Conservation (phyloP, 2,888 invertebrate species). For the Lasioglossum lativentre region DNA sequence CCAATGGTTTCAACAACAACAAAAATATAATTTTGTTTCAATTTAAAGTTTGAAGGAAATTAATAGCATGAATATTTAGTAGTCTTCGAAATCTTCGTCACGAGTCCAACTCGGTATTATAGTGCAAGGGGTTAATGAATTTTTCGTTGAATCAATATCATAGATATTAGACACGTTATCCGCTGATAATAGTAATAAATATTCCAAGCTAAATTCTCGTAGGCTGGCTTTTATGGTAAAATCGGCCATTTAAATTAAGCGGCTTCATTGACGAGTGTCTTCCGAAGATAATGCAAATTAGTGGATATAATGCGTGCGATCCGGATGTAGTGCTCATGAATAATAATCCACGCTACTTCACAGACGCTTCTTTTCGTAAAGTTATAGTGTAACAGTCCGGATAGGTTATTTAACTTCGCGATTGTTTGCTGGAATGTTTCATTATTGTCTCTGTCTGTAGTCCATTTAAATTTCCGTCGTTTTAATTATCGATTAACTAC, state of each 20-base stretch:
- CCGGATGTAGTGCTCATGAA: slow-evolving; percentile 72
- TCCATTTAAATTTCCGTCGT: background rate
- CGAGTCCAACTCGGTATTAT: no score
- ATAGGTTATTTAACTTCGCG: slow-evolving; percentile 5
- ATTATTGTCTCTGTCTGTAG: background rate
- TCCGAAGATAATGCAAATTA: slow-evolving; percentile 56
- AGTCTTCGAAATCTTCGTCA: no score
- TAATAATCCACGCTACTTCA: slow-evolving; percentile 66
- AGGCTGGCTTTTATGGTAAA: slow-evolving; percentile 4
- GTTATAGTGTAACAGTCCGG: slow-evolving; percentile 27
- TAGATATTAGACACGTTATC: background rate
- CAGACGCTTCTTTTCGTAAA: slow-evolving; percentile 22
- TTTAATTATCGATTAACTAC: background rate
- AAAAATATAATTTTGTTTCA: no score
- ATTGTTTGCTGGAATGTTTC: background rate
- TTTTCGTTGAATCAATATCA: background rate
- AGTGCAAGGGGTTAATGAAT: no score
- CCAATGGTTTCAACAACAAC: no score
- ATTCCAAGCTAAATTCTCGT: background rate
- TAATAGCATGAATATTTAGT: no score
- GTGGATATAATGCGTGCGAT: slow-evolving; percentile 50
- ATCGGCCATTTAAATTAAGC: slow-evolving; percentile 38
- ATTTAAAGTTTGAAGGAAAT: no score
- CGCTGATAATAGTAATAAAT: background rate
- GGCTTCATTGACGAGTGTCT: slow-evolving; percentile 43